Conservation (phyloP, 64 coral and sea anemone genomes). For the Exaiptasia diaphana region DNA sequence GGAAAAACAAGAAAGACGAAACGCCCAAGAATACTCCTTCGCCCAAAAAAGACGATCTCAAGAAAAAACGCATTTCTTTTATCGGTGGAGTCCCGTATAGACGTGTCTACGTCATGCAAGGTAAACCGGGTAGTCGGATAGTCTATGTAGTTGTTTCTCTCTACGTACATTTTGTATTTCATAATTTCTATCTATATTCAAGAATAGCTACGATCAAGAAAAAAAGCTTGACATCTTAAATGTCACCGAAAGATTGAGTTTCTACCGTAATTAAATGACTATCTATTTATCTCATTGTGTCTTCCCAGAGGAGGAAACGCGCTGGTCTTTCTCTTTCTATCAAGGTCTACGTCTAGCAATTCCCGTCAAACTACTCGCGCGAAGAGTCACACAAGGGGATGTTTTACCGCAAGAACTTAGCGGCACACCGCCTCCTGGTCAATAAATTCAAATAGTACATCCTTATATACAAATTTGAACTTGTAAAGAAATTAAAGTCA, state of each 20-base stretch:
- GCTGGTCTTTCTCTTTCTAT: constrained; percentile 57
- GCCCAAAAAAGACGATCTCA: neutral
- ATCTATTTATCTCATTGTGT: neutral
- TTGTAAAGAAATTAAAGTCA: too few relatives aligned
- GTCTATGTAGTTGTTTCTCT: too few relatives aligned
- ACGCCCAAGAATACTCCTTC: neutral
- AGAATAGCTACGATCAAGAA: too few relatives aligned
- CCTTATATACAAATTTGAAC: too few relatives aligned
- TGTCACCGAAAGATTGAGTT: too few relatives aligned
- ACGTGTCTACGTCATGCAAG: constrained; percentile 14
- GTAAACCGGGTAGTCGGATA: constrained; percentile 16
- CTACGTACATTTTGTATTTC: neutral
- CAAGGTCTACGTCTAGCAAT: constrained; percentile 57
- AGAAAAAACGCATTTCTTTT: constrained; percentile 27
- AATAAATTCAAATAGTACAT: too few relatives aligned
- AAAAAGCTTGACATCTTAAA: too few relatives aligned
- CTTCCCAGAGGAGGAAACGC: constrained; percentile 70
- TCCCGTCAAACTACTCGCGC: constrained; percentile 20
- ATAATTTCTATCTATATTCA: neutral
- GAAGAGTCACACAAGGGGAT: neutral
- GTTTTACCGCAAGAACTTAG: neutral
- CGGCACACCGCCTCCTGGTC: too few relatives aligned
- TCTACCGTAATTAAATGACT: too few relatives aligned
- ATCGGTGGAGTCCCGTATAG: constrained; percentile 62
- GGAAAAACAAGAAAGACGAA: neutral